These are phyloP conservation scores for Amphilophus citrinellus DNA, from an alignment of 2,113 vertebrate genomes.

Conservation along the genomic window DNA sequence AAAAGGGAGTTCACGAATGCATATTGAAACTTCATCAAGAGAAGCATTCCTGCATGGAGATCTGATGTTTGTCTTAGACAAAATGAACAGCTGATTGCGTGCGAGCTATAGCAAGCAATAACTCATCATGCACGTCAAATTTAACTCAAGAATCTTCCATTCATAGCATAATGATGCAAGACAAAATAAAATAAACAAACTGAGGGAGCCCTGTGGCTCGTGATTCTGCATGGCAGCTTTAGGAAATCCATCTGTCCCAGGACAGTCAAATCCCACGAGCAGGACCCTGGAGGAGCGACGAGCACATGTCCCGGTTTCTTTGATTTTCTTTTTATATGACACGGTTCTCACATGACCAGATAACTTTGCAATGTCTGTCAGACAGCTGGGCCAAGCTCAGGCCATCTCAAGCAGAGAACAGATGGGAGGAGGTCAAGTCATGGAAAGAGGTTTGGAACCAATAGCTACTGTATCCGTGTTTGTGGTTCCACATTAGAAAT, in stretches of 20 bases:
- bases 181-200: conserved; percentile 79
- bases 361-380: conserved; percentile 60
- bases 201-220: conserved; percentile 49
- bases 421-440: conserved; percentile 66
- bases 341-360: conserved; percentile 83
- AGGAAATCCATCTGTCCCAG: conserved; percentile 69
- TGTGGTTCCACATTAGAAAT: conserved; percentile 2
- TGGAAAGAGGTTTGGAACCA: conserved; percentile 36
- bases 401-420: conserved; percentile 63
- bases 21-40: conserved; percentile 4
- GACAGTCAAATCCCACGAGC: conserved; percentile 65
- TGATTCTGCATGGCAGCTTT: conserved; percentile 70
- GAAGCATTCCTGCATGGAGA: background rate
- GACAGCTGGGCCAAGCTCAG: conserved; percentile 69
- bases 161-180: conserved; percentile 62
- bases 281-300: conserved; percentile 36
- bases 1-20: background rate
- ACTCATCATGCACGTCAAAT: conserved; percentile 57
- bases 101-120: conserved; percentile 43
- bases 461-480: conserved; percentile 17
- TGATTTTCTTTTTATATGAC: conserved; percentile 70
- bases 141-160: conserved; percentile 39
- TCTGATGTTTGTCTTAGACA: conserved; percentile 19
- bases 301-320: conserved; percentile 53
- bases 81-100: conserved; percentile 61